These are phyloP conservation scores for Varanus komodoensis DNA, from an alignment of 2,113 vertebrate species.

Conservation along the genomic window DNA sequence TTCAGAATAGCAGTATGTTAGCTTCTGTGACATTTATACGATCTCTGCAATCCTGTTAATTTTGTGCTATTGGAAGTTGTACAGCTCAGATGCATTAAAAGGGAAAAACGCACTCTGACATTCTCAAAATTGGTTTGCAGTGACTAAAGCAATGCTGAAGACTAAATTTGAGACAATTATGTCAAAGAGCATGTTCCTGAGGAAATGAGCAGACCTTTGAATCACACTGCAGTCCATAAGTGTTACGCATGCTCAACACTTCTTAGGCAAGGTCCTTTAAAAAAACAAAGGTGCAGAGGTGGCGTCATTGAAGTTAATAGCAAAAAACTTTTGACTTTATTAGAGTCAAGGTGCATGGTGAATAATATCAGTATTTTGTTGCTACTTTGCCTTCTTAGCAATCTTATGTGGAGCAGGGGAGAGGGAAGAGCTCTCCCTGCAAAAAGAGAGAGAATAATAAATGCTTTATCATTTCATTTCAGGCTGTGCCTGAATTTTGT, in stretches of 20 bases:
- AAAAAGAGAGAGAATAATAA: not conserved
- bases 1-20: conserved; percentile 14
- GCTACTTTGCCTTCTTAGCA: not conserved
- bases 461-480: not conserved
- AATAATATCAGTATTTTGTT: not conserved
- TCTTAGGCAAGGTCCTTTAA: not conserved
- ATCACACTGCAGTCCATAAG: not conserved
- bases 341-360: not conserved
- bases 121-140: conserved; percentile 22
- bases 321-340: not conserved
- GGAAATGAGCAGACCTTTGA: not conserved
- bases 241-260: not conserved
- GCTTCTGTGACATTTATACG: conserved; percentile 29
- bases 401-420: not conserved
- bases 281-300: not conserved
- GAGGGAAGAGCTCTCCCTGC: not conserved
- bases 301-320: not conserved
- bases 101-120: not conserved
- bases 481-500: not conserved
- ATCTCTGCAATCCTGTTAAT: conserved; percentile 22
- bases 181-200: not conserved
- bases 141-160: conserved; percentile 1
- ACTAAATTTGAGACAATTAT: not conserved
- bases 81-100: not conserved
- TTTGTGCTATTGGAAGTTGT: not conserved